Evolutionary conservation across 2,113 vertebrate species (phyloP), one percentile per base, ranked within the genome.

Genomic region (mouse (Mus musculus)): DNA sequence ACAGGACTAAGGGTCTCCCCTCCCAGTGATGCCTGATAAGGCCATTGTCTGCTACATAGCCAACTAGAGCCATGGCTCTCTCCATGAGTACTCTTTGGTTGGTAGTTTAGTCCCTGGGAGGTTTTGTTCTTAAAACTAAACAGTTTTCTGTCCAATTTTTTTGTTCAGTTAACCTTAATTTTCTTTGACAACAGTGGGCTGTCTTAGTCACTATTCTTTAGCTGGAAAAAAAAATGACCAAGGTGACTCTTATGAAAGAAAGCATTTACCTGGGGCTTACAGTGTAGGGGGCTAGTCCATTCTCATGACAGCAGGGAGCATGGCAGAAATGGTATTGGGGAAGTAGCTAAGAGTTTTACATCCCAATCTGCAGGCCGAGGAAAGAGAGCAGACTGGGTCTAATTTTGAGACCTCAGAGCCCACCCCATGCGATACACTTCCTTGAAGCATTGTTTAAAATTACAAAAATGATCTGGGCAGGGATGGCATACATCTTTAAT

Each of bases 201-300:
- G 93, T 96, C 84, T 91, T 59, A 94, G 9, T 97, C 94, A 54
- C 95, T 94, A 93, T 91, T 96, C 13, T 77, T 28, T 49, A 46
- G 75, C 75, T 49, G 30, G 5, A 76, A 42, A 39, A 46, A 63
- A 24, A 19, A 72, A 72, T 46, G 73, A 46, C 73, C 39, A 49
- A 28, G 24, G 8, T 24, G 49, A 76, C 42, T 49, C 42, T 46
- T 76, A 46, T 49, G 46, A 14, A 46, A 14, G 39, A 76, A 76
- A 46, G 12, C 73, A 49, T 76, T 49, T 49, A 76, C 28, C 22
- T 46, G 42, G 12, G 42, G 33, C 65, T 67, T 67, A 30, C 65
- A 67, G 26, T 67, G 28, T 28, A 65, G 42, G 63, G 61, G 63
- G 63, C 63, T 16, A 71, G 33, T 36, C 67, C 33, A 16, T 71